These are phyloP conservation scores for Ctena decussata DNA, from an alignment of 2,888 invertebrate genomes.

Conservation along the genomic window DNA sequence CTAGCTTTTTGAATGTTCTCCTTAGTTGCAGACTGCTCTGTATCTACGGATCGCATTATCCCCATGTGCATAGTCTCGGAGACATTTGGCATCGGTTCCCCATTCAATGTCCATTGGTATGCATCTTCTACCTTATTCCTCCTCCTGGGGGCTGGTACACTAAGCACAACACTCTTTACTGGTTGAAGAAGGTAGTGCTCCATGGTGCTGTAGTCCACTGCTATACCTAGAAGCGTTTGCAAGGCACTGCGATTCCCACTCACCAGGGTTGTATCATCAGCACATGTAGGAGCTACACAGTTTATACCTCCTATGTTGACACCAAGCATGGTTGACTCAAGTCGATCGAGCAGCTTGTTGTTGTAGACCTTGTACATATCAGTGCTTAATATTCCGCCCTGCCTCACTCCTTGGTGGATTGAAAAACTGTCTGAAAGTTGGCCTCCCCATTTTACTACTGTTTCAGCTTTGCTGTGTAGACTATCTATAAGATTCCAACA, in stretches of 20 bases:
- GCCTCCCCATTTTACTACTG: conserved; percentile 22
- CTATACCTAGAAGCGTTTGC: neutral
- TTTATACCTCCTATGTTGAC: neutral
- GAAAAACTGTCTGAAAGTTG: neutral
- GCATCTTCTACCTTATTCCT: neutral
- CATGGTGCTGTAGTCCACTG: neutral
- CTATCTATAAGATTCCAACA: conserved; percentile 9
- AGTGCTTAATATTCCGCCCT: conserved; percentile 21
- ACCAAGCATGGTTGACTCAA: neutral
- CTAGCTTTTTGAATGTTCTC: conserved; percentile 12
- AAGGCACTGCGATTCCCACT: neutral
- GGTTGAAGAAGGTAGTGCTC: neutral
- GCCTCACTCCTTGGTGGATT: conserved; percentile 17
- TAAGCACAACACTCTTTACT: neutral
- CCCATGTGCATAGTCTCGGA: neutral
- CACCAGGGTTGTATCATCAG: neutral
- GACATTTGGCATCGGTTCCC: neutral
- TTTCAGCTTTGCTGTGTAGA: neutral
- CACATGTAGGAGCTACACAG: conserved; percentile 1
- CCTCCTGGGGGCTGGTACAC: neutral
- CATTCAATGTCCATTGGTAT: neutral
- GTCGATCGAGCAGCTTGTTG: conserved; percentile 15
- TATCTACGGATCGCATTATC: neutral
- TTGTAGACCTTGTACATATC: conserved; percentile 26
- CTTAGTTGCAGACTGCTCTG: neutral